Percentiles rank a stretch among this genome's conserved stretches.
phyloP scores from a whole-genome alignment of 2,113 vertebrate species.

The Centropus unirufus region DNA sequence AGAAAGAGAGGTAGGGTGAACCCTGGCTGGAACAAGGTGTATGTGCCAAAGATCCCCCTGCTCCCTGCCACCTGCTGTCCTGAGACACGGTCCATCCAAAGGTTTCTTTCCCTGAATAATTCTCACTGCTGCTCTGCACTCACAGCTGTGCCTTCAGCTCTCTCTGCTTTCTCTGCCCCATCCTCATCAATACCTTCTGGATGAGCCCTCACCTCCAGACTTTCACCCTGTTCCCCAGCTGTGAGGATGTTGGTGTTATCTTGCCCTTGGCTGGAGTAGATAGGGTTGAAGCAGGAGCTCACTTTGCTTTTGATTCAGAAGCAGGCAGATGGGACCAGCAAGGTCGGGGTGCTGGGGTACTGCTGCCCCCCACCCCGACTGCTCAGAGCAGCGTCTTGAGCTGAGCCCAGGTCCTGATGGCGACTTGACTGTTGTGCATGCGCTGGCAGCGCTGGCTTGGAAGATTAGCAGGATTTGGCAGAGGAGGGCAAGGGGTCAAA shows the following conservation, averaged over 20 bases:
- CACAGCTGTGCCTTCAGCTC: neutral
- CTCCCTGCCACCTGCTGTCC: neutral
- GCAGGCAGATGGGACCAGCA: neutral
- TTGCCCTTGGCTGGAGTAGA: neutral
- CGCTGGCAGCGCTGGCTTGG: accelerated
- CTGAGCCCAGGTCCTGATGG: neutral
- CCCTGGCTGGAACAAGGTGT: neutral
- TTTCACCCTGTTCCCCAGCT: neutral
- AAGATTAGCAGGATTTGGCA: constrained; percentile 42
- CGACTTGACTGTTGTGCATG: neutral
- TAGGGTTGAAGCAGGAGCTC: neutral
- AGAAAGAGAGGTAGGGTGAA: accelerated
- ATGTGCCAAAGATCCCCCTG: neutral
- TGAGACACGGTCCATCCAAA: neutral
- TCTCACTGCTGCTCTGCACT: neutral
- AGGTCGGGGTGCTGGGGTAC: neutral
- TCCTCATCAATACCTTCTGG: accelerated
- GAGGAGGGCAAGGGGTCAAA: constrained; percentile 6
- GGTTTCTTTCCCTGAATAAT: neutral
- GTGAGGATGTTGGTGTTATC: accelerated
- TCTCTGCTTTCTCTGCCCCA: neutral
- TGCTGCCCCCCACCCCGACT: accelerated
- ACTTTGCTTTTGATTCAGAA: neutral
- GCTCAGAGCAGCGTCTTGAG: accelerated
- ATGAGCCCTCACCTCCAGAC: neutral